Evolutionary conservation across 2,888 invertebrate species (phyloP), one percentile per base, ranked within the genome.

Genomic region (Diaphora mendica): DNA sequence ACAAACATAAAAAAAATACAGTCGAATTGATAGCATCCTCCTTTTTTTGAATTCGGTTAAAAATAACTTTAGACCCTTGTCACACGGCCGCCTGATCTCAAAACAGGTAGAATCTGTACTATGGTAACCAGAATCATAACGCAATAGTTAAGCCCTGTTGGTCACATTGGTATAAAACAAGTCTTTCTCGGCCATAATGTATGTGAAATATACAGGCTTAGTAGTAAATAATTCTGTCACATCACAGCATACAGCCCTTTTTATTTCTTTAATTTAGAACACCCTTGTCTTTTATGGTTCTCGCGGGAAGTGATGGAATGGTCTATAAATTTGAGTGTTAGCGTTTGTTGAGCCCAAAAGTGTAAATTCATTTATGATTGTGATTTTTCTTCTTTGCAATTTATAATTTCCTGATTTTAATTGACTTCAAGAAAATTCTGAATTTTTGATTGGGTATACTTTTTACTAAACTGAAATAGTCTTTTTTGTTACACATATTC

Each of bases 211-310:
- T 44, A 67, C 44, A 44, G 66, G 42, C 30, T 30, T 67, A 20
- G 44, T 42, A 30, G 51, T 68, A 51, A 68, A 68, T 68, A 55
- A 68, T 51, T 15, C 23, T 35, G 51, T 35, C 35, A 33, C 51
- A 68, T 68, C 51, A 68, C n/a, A 35, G 11, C 51, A 35, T 33
- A 68, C 15, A 35, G 51, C 23, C 26, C 17, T 55, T 55, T 69
- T 39, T 59, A 59, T 59, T 69, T 69, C 20, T 59, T 59, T 69
- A 69, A 69, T 69, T 69, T 59, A 59, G 59, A 59, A 59, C 69
- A 59, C 26, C 26, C 26, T 69, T 42, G 59, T 62, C 39, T 62
- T 26, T 42, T 39, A 59, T 26, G 39, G 42, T 20, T 39, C 69
- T 23, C 69, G 5, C 26, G 69, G 39, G 59, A 59, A 42, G 59